Base-by-base conservation (phyloP, 2,888 invertebrate genomes). In the Caenorhabditis macrosperma region DNA sequence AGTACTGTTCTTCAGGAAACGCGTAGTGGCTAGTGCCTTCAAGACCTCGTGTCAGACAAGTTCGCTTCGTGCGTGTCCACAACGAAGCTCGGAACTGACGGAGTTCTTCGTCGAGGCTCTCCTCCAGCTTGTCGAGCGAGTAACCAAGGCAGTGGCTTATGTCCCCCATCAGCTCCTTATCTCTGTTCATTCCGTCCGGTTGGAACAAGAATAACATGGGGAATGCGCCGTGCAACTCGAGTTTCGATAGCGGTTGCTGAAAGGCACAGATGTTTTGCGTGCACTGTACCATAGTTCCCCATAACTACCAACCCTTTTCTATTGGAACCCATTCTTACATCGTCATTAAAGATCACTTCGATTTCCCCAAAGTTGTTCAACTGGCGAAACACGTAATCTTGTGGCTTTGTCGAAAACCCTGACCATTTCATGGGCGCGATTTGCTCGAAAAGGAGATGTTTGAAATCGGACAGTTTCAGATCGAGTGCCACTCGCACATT, bases 1-100 rank as follows among this genome's bases (percentile, higher is more conserved):
- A 46, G 20, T 83, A 77, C 15, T 77, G 81, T 35, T 88, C 89
- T 69, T 89, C 88, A 3, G 89, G 88, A 50, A 89, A 89, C n/a
- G 89, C 88, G 71, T 87, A 88, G 78, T 89, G 89, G 9, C 74
- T 59, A 10, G 78, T 68, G n/a, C 86, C 88, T 7, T 69, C 78
- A 17, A 71, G 46, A 9, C 85, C 84, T 20, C 85, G 75, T 10
- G 24, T 30, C 20, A 59, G 17, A 26, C 67, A 69, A 2, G 80
- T 60, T 10, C 54, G n/a, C 41, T 71, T 75, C 5, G 75, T 75
- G 4, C 46, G 28, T 3, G 64, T 7, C 54, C 79, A 84, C 2
- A 84, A 61, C 24, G 66, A 55, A 9, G 81, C 72, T 24, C 85
- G 67, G 35, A 66, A 83, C 30, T 85, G 82, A 41, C 81, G 72